Evolutionary conservation across 2,888 invertebrate genomes (phyloP), one percentile per base, ranked within the genome.

Genomic region (Nezara viridula): DNA sequence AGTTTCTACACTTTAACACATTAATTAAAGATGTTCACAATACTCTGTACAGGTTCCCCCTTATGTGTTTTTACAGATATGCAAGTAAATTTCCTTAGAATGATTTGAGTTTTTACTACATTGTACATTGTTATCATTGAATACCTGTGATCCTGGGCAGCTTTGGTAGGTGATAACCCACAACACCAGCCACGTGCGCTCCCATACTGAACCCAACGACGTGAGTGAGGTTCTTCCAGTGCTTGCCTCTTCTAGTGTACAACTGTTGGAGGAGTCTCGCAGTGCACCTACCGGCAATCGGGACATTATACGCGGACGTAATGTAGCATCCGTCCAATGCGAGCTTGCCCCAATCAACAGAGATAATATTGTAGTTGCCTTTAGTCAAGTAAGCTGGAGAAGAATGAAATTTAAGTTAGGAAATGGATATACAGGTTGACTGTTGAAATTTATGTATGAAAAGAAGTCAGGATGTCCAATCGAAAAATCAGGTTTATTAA

Each of bases 121-220:
- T n/a, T n/a, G n/a, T n/a, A n/a, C n/a, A n/a, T n/a, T n/a, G n/a
- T n/a, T n/a, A 90, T 92, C 44, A 7, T 44, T 44, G 44, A 44
- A 44, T 44, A 95, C 95, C 95, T 86, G 95, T 94, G 73, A 95
- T 94, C 89, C 95, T 93, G 2, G 92, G 92, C 44, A 95, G 91
- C 52, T 91, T 94, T 27, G 44, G 92, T 93, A 49, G 95, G 88
- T 92, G 93, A 93, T 91, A 94, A 93, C 9, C 93, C 93, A 0
- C 94, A 92, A 88, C 92, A 94, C 95, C 95, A 0, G 95, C 94
- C 0, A 93, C 93, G 90, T 95, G 95, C 0, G 94, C 95, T 0
- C 95, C 95, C 24, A 95, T 93, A 92, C 95, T 95, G 91, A 95
- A 95, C 0, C 95, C 95, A 85, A 95, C 94, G 0, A 95, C 92